A percentile compares a stretch with the other conserved stretches of the same genome.
phyloP scores from a whole-genome alignment of 2,888 invertebrate species.

The Halictus quadricinctus region DNA sequence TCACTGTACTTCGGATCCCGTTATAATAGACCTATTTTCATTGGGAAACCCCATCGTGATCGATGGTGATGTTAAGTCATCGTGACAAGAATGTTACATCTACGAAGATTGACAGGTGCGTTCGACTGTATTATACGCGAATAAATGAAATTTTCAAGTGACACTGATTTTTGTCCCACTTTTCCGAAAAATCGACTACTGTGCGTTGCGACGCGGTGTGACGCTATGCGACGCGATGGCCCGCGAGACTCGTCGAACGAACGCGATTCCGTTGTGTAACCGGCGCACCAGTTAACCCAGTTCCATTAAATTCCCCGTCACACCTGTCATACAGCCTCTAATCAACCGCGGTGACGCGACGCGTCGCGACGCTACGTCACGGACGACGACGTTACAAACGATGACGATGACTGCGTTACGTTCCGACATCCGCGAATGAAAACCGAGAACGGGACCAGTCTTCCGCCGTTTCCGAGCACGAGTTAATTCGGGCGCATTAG shows the following conservation, averaged over 20 bases:
- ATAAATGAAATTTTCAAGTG: too few species aligned
- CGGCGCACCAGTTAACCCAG: conserved; percentile 51
- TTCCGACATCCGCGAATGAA: conserved; percentile 36
- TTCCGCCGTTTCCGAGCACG: conserved; percentile 29
- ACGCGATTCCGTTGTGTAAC: conserved; percentile 38
- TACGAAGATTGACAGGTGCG: too few species aligned
- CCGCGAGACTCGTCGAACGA: conserved; percentile 29
- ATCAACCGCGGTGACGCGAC: conserved; percentile 47
- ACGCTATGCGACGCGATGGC: not conserved
- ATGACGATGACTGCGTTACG: not conserved
- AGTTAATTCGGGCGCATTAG: conserved; percentile 51
- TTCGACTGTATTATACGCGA: too few species aligned
- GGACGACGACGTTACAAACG: conserved; percentile 21
- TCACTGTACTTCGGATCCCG: too few species aligned
- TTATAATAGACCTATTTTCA: too few species aligned
- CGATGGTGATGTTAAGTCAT: too few species aligned
- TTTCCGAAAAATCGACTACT: too few species aligned
- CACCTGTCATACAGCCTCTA: conserved; percentile 40
- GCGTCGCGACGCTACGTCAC: conserved; percentile 23
- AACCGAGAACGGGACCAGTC: conserved; percentile 7
- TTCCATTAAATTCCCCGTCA: conserved; percentile 54
- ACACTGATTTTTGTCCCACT: too few species aligned
- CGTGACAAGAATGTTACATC: too few species aligned
- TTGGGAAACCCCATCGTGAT: too few species aligned
- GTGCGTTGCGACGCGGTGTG: not conserved